phyloP scores from a whole-genome alignment of 2,888 invertebrate genomes.

The Nomada lathburiana region DNA sequence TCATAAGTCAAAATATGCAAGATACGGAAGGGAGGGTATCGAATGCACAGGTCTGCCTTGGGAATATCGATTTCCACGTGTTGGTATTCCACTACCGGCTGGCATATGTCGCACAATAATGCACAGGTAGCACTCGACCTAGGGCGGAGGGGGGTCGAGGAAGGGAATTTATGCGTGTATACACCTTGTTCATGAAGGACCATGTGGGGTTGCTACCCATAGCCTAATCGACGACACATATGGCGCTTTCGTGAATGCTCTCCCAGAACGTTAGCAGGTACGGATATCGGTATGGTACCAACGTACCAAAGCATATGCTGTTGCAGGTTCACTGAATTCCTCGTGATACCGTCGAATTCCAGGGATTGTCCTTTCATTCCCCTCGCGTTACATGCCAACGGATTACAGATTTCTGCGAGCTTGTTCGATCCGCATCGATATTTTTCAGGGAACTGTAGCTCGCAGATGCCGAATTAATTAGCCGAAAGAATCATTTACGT shows the following conservation, averaged over 20 bases:
- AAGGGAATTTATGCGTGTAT: constrained; percentile 57
- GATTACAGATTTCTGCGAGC: constrained; percentile 23
- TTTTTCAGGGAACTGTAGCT: constrained; percentile 3
- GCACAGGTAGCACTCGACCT: constrained; percentile 57
- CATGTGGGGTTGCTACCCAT: constrained; percentile 64
- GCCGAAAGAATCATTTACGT: neutral
- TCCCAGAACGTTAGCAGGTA: constrained; percentile 47
- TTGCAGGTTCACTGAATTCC: constrained; percentile 68
- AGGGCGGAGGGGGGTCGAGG: constrained; percentile 46
- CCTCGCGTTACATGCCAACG: neutral
- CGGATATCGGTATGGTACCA: constrained; percentile 55
- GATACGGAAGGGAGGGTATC: neutral
- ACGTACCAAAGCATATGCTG: constrained; percentile 72
- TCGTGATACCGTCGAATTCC: constrained; percentile 37
- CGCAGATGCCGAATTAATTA: constrained; percentile 14
- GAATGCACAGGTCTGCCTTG: constrained; percentile 54
- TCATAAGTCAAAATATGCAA: constrained; percentile 6
- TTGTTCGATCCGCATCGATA: neutral
- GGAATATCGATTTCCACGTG: constrained; percentile 81
- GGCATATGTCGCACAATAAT: constrained; percentile 73
- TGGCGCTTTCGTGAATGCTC: constrained; percentile 57
- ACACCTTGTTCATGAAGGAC: constrained; percentile 42
- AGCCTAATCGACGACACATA: constrained; percentile 65
- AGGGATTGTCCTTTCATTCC: neutral
- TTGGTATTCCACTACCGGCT: constrained; percentile 68